A percentile compares a stretch with the other conserved stretches of the same genome.
Conservation (phyloP, 2,888 invertebrate species). For the Chalcosyrphus nemorum region DNA sequence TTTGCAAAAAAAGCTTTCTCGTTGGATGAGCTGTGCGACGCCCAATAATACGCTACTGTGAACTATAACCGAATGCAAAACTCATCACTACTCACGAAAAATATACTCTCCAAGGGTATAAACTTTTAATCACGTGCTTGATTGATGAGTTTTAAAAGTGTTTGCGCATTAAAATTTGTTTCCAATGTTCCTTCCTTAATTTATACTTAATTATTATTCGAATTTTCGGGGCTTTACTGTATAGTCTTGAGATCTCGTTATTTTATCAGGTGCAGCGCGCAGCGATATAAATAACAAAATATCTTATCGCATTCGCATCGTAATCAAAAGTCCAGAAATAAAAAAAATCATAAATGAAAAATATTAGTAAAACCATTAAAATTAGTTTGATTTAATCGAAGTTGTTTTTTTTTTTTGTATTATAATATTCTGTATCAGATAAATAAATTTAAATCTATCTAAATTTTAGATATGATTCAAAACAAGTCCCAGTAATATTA, state of each 20-base stretch:
- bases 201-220: not conserved
- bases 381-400: slow-evolving; percentile 38
- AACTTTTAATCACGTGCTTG: too few relatives aligned
- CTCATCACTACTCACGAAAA: too few relatives aligned
- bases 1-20: too few relatives aligned
- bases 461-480: slow-evolving; percentile 15
- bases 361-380: too few relatives aligned
- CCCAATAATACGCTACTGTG: too few relatives aligned
- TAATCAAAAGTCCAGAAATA: not conserved
- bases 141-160: not conserved
- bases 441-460: slow-evolving; percentile 18
- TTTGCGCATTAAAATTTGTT: not conserved
- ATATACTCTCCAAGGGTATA: too few relatives aligned
- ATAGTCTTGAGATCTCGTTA: slow-evolving; percentile 47
- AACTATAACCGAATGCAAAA: too few relatives aligned
- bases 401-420: too few relatives aligned
- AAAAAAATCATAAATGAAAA: not conserved
- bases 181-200: not conserved
- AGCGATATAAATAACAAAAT: not conserved
- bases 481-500: slow-evolving; percentile 22
- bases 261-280: not conserved
- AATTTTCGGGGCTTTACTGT: slow-evolving; percentile 3
- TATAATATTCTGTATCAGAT: slow-evolving; percentile 53
- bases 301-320: not conserved
- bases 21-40: too few relatives aligned